Conservation (phyloP, 2,113 vertebrate genomes). For the Pungitius pungitius region DNA sequence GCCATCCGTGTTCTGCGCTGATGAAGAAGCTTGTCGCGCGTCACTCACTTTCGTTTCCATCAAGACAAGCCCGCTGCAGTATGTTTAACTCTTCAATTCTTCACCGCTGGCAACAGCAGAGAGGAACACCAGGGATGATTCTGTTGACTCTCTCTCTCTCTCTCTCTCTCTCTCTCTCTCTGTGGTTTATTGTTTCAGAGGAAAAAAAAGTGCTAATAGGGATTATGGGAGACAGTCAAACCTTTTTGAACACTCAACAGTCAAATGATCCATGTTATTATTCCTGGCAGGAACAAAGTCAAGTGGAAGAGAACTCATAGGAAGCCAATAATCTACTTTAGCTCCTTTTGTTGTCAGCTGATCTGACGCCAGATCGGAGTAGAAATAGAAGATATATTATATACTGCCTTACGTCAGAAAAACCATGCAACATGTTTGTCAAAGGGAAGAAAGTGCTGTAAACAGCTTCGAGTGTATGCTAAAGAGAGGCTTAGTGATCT, state of each 20-base stretch:
- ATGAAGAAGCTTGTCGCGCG: constrained; percentile 53
- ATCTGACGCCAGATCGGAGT: constrained; percentile 20
- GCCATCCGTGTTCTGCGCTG: constrained; percentile 48
- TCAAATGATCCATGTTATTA: constrained; percentile 16
- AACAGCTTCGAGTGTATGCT: constrained; percentile 51
- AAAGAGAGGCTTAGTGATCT: constrained; percentile 34
- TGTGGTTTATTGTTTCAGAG: background rate
- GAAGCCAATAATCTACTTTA: constrained; percentile 20
- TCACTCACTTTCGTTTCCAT: constrained; percentile 61
- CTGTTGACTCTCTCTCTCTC: background rate
- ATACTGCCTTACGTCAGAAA: constrained; percentile 19
- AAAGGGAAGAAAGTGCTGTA: background rate
- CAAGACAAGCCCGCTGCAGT: too few species aligned
- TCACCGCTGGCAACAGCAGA: constrained; percentile 32
- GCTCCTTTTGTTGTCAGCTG: constrained; percentile 17
- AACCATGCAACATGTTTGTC: constrained; percentile 10
- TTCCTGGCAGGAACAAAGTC: constrained; percentile 9
- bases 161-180: too few species aligned
- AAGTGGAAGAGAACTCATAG: background rate
- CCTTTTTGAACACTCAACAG: background rate
- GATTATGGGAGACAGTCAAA: constrained; percentile 2
- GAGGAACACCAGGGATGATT: background rate
- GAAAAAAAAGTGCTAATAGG: background rate
- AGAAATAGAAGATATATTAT: constrained; percentile 10
- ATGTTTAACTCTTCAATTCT: too few species aligned